Evolutionary conservation across 2,113 vertebrate species (phyloP).

Genomic region (Heterotilapia buettikoferi): DNA sequence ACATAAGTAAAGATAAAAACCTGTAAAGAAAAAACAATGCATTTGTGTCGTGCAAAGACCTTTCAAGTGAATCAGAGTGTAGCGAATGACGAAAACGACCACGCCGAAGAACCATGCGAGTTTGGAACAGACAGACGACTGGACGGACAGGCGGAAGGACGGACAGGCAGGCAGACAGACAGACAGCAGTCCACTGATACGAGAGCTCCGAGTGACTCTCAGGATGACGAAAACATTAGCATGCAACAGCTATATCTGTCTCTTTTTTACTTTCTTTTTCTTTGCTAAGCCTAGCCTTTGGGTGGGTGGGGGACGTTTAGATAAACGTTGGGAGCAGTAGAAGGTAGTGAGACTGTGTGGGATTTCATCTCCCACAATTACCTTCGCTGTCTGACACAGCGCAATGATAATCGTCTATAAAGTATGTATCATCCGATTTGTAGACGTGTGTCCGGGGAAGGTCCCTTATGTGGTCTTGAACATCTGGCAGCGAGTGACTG

Average conservation of each 20-base stretch:
- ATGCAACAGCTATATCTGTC: slow-evolving; percentile 70
- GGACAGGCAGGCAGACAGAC: slow-evolving; percentile 69
- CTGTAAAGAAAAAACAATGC: slow-evolving; percentile 44
- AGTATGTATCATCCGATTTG: slow-evolving; percentile 94
- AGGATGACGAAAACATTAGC: slow-evolving; percentile 66
- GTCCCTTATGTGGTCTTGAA: slow-evolving; percentile 93
- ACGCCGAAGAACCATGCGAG: slow-evolving; percentile 64
- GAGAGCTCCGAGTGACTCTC: slow-evolving; percentile 58
- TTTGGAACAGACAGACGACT: slow-evolving; percentile 66
- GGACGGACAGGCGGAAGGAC: slow-evolving; percentile 58
- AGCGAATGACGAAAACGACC: slow-evolving; percentile 49
- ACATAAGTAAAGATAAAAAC: slow-evolving; percentile 22
- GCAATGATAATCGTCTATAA: slow-evolving; percentile 96
- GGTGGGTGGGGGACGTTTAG: slow-evolving; percentile 77
- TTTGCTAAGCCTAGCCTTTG: slow-evolving; percentile 65
- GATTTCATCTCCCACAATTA: slow-evolving; percentile 85
- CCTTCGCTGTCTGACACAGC: slow-evolving; percentile 99
- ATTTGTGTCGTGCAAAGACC: slow-evolving; percentile 60
- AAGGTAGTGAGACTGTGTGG: slow-evolving; percentile 67
- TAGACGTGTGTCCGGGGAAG: slow-evolving; percentile 89
- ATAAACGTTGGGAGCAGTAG: slow-evolving; percentile 64
- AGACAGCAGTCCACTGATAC: slow-evolving; percentile 70
- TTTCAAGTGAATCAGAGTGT: slow-evolving; percentile 55
- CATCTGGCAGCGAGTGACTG: slow-evolving; percentile 98
- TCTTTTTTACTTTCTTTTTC: slow-evolving; percentile 55